Conservation (phyloP, 1,140 invertebrate species). For the Zophobas morio region DNA sequence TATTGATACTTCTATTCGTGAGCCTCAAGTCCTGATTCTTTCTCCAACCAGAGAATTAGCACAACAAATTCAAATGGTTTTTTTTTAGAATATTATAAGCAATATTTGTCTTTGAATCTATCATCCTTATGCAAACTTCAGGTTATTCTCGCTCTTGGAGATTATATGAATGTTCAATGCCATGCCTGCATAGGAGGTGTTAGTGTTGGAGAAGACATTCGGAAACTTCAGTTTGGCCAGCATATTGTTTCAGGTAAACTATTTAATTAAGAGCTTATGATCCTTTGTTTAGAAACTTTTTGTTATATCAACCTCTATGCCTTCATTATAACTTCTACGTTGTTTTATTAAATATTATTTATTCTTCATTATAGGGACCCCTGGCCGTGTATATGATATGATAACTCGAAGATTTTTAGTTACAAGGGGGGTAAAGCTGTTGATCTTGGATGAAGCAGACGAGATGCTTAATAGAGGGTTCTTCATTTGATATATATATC, state of each 20-base stretch:
- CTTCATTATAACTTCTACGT: too few species aligned
- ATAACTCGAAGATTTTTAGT: conserved; percentile 94
- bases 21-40: conserved; percentile 96
- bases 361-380: too few species aligned
- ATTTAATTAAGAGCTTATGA: conserved; percentile 97
- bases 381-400: conserved; percentile 92
- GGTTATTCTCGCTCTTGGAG: conserved; percentile 97
- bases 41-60: conserved; percentile 98
- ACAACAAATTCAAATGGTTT: conserved; percentile 98
- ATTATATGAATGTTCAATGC: conserved; percentile 99
- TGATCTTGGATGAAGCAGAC: conserved; percentile 99
- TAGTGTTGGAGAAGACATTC: conserved; percentile 98
- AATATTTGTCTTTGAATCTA: too few species aligned
- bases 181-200: conserved; percentile 99
- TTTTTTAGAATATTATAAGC: too few species aligned
- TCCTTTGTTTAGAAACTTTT: too few species aligned
- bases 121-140: too few species aligned
- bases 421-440: conserved; percentile 96
- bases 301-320: too few species aligned
- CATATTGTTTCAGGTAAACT: conserved; percentile 99
- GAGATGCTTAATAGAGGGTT: conserved; percentile 99
- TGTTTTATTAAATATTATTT: conserved; percentile 68
- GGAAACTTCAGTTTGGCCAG: conserved; percentile 98
- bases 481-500: too few species aligned
- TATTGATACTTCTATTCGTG: conserved; percentile 93